Evolutionary conservation across 2,113 vertebrate genomes (phyloP).

Genomic region (Azemiops feae): DNA sequence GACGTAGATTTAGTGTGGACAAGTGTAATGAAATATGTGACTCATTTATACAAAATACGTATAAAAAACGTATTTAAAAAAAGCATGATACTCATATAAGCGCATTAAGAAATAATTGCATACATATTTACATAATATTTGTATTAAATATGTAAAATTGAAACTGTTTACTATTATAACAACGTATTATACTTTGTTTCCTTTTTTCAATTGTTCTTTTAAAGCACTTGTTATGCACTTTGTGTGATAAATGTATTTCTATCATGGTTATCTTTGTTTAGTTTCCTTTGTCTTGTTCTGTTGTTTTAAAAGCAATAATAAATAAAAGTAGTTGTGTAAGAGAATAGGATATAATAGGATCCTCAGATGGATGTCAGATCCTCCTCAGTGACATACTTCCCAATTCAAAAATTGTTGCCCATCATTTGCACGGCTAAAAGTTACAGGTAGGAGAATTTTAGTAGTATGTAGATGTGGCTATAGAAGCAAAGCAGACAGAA

Average conservation of each 20-base stretch:
- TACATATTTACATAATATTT: background rate
- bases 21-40: too few relatives aligned
- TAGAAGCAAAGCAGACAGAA: background rate
- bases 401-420: background rate
- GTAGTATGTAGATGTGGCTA: background rate
- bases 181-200: background rate
- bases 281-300: background rate
- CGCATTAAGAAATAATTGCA: too few relatives aligned
- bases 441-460: too few relatives aligned
- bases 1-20: too few relatives aligned
- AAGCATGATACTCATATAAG: too few relatives aligned
- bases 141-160: background rate
- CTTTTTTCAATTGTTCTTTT: background rate
- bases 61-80: too few relatives aligned
- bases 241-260: background rate
- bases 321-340: background rate
- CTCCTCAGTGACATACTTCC: background rate
- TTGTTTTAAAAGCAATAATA: background rate
- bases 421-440: background rate
- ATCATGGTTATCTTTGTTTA: background rate
- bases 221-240: background rate
- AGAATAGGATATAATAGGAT: background rate
- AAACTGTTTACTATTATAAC: background rate
- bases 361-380: background rate
- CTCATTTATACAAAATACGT: too few relatives aligned